These are phyloP conservation scores for Neosilurus mollespiculum DNA, from an alignment of 2,797 vertebrate species.

Conservation along the genomic window DNA sequence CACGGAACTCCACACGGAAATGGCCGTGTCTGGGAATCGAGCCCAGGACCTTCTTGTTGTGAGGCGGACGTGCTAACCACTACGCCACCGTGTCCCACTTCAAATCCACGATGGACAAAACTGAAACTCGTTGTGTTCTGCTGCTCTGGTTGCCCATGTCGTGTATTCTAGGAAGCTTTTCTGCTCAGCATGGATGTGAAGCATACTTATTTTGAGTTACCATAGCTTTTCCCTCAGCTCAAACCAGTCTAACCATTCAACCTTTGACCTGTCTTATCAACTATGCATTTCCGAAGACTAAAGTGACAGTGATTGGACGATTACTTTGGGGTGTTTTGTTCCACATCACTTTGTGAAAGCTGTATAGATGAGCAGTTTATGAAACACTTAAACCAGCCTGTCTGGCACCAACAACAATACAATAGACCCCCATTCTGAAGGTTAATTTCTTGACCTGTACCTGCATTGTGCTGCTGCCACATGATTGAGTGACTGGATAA, in stretches of 20 bases:
- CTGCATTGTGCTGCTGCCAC: background rate
- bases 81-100: too few relatives aligned
- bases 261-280: background rate
- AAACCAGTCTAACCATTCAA: background rate
- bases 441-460: background rate
- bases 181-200: background rate
- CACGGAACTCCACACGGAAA: too few relatives aligned
- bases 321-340: background rate
- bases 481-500: background rate
- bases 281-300: too few relatives aligned
- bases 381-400: background rate
- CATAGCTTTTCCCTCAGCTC: background rate
- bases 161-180: background rate
- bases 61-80: too few relatives aligned
- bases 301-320: too few relatives aligned
- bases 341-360: too few relatives aligned
- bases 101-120: background rate
- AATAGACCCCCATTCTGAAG: background rate
- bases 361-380: background rate
- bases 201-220: background rate
- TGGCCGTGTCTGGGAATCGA: too few relatives aligned
- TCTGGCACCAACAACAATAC: too few relatives aligned
- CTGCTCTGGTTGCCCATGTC: background rate
- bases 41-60: too few relatives aligned
- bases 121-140: background rate